A percentile compares a stretch with the other conserved stretches of the same genome.
phyloP scores from a whole-genome alignment of 1,140 invertebrate genomes.

The Drosophila mayri region DNA sequence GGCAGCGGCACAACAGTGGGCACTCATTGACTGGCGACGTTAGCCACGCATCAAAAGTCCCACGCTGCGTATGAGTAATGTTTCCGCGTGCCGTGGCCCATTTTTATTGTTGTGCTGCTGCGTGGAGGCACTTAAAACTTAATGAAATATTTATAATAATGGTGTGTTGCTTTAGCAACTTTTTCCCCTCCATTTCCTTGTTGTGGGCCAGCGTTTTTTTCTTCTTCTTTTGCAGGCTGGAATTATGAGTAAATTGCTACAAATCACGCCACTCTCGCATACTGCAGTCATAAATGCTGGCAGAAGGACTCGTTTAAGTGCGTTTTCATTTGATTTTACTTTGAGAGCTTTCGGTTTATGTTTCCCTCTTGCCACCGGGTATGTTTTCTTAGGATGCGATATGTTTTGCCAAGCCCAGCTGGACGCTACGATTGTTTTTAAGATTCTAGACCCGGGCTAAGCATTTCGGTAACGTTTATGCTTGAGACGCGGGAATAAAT shows the following conservation, averaged over 20 bases:
- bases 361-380: constrained; percentile 12
- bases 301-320: constrained; percentile 45
- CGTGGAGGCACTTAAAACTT: constrained; percentile 76
- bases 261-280: constrained; percentile 70
- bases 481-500: background rate
- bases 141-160: constrained; percentile 83
- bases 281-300: constrained; percentile 59
- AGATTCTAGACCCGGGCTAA: background rate
- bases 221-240: constrained; percentile 9
- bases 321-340: constrained; percentile 44
- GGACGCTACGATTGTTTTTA: constrained; percentile 15
- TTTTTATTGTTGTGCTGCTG: constrained; percentile 73
- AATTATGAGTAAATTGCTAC: constrained; percentile 74
- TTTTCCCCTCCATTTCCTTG: constrained; percentile 45
- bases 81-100: constrained; percentile 38
- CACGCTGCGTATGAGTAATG: constrained; percentile 81
- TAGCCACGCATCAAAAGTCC: constrained; percentile 46
- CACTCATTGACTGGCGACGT: constrained; percentile 30
- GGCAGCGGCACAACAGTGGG: constrained; percentile 18
- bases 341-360: constrained; percentile 32
- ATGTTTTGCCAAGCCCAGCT: background rate
- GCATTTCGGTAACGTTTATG: constrained; percentile 11
- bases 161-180: constrained; percentile 62
- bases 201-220: background rate
- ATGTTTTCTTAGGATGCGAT: constrained; percentile 23